phyloP scores from a whole-genome alignment of 2,888 invertebrate genomes.

The Heliconius charithonia region DNA sequence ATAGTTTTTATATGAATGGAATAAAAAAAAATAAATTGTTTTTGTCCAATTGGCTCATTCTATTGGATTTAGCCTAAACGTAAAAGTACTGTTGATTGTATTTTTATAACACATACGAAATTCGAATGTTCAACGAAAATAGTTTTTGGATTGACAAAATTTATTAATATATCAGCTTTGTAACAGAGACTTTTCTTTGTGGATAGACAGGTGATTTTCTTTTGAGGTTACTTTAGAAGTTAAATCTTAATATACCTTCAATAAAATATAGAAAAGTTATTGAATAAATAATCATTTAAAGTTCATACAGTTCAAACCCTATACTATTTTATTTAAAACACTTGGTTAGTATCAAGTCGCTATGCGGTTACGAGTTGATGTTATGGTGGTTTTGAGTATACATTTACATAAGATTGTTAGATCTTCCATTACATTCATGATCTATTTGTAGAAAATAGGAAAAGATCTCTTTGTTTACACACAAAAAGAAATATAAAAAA shows the following conservation, averaged over 20 bases:
- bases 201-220: background rate
- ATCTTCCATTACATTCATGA: background rate
- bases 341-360: slow-evolving; percentile 6
- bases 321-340: background rate
- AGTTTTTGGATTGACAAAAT: slow-evolving; percentile 10
- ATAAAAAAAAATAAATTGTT: slow-evolving; percentile 2
- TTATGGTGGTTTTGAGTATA: background rate
- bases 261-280: too few relatives aligned
- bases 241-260: background rate
- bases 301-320: too few relatives aligned
- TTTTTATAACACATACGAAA: background rate
- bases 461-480: background rate
- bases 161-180: background rate
- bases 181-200: background rate
- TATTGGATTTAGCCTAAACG: background rate
- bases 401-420: background rate
- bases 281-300: too few relatives aligned
- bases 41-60: background rate
- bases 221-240: background rate
- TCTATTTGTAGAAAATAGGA: background rate
- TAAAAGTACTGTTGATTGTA: background rate
- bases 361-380: background rate
- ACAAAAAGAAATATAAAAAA: background rate
- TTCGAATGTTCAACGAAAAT: background rate
- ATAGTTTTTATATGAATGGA: slow-evolving; percentile 1